A percentile compares a stretch with the other conserved stretches of the same genome.
These are phyloP conservation scores for Lasioglossum pauxillum DNA, from an alignment of 2,888 invertebrate genomes.

Conservation along the genomic window DNA sequence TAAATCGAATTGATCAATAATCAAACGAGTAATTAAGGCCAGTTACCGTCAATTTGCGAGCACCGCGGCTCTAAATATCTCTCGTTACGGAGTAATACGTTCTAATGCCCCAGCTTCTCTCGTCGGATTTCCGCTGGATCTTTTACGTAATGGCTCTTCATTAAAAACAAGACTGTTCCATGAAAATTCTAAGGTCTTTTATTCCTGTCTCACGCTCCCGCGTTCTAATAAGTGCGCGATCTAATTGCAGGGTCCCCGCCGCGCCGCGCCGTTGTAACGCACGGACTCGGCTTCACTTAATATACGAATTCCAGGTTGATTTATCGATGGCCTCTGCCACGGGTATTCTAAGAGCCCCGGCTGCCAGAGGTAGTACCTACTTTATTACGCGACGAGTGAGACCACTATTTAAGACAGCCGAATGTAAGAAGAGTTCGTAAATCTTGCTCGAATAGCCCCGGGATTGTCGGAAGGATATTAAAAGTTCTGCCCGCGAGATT, in stretches of 20 bases:
- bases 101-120: neutral
- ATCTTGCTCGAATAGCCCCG: conserved; percentile 45
- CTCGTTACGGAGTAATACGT: conserved; percentile 1
- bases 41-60: neutral
- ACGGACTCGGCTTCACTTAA: conserved; percentile 71
- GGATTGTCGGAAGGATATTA: conserved; percentile 39
- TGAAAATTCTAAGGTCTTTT: conserved; percentile 39
- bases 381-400: conserved; percentile 65
- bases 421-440: conserved; percentile 61
- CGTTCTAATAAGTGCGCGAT: conserved; percentile 76
- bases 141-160: conserved; percentile 27
- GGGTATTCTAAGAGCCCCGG: conserved; percentile 65
- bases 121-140: neutral
- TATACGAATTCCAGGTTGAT: conserved; percentile 74
- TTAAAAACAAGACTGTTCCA: conserved; percentile 27
- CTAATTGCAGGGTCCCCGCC: conserved; percentile 71
- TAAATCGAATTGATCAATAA: conserved; percentile 8
- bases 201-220: conserved; percentile 54
- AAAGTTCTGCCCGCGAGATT: conserved; percentile 45
- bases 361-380: conserved; percentile 57
- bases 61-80: neutral
- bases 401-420: conserved; percentile 60
- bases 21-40: neutral
- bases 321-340: conserved; percentile 71
- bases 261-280: conserved; percentile 54